phyloP scores from a whole-genome alignment of 2,113 vertebrate genomes.

The Pseudorhombus dupliciocellatus region DNA sequence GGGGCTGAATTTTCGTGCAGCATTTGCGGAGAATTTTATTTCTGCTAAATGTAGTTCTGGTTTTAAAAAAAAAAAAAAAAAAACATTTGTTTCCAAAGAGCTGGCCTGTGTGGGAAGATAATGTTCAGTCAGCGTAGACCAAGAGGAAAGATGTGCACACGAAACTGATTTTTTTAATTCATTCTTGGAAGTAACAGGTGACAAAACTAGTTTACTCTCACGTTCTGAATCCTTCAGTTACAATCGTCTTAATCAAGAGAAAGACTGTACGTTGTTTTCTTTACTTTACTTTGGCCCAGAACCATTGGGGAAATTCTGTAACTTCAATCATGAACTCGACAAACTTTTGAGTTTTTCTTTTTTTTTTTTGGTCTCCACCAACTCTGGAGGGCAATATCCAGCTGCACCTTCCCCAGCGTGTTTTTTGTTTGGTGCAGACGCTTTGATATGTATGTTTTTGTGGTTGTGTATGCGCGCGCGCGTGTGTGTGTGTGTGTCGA shows the following conservation, averaged over 20 bases:
- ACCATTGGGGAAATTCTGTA: not conserved
- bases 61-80: too few species aligned
- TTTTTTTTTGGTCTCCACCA: not conserved
- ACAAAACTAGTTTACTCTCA: too few species aligned
- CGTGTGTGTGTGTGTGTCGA: not conserved
- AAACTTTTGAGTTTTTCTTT: not conserved
- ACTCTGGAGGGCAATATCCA: not conserved
- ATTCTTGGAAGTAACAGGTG: too few species aligned
- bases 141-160: not conserved
- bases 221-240: too few species aligned
- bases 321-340: not conserved
- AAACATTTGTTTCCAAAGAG: constrained; percentile 17
- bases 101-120: not conserved
- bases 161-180: too few species aligned
- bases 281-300: not conserved
- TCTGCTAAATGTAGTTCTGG: constrained; percentile 9
- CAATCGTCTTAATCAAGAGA: too few species aligned
- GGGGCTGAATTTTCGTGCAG: constrained; percentile 15
- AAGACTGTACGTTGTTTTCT: too few species aligned
- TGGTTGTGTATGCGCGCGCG: not conserved
- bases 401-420: not conserved
- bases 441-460: not conserved
- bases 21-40: constrained; percentile 29
- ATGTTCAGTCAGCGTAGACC: not conserved
- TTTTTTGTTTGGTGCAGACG: not conserved